These are phyloP conservation scores for Myxocyprinus asiaticus DNA, from an alignment of 2,113 vertebrate genomes.

Conservation along the genomic window DNA sequence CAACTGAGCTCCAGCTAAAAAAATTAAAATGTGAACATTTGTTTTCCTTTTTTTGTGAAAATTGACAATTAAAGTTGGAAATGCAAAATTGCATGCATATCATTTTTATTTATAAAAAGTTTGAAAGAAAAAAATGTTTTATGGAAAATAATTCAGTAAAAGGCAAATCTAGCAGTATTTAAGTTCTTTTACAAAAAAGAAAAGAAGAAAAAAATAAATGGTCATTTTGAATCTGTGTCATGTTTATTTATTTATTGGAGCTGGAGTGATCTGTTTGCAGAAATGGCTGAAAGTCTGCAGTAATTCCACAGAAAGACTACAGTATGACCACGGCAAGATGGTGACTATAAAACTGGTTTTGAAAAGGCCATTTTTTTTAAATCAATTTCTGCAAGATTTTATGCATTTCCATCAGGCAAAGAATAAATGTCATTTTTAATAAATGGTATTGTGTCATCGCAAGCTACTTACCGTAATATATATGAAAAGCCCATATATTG, in stretches of 20 bases:
- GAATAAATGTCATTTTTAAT: too few relatives aligned
- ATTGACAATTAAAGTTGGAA: constrained; percentile 67
- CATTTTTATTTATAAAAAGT: constrained; percentile 72
- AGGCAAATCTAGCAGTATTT: constrained; percentile 70
- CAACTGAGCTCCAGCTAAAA: constrained; percentile 61
- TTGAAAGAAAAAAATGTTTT: constrained; percentile 64
- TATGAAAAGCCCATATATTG: too few relatives aligned
- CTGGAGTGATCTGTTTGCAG: too few relatives aligned
- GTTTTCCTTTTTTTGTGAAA: constrained; percentile 65
- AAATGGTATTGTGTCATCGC: too few relatives aligned
- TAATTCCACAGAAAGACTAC: not conserved
- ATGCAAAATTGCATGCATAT: constrained; percentile 78
- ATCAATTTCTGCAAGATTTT: too few relatives aligned
- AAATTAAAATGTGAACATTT: constrained; percentile 59
- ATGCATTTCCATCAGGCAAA: too few relatives aligned
- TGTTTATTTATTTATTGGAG: not conserved
- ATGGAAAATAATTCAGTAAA: constrained; percentile 69
- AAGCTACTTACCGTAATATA: too few relatives aligned
- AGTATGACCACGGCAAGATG: not conserved
- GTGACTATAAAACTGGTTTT: too few relatives aligned
- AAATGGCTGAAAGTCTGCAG: too few relatives aligned
- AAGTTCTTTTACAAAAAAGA: constrained; percentile 73
- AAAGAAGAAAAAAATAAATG: constrained; percentile 62
- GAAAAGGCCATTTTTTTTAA: too few relatives aligned
- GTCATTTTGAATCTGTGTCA: constrained; percentile 52